Conservation (phyloP, 2,888 invertebrate species). For the Spilarctia lutea region DNA sequence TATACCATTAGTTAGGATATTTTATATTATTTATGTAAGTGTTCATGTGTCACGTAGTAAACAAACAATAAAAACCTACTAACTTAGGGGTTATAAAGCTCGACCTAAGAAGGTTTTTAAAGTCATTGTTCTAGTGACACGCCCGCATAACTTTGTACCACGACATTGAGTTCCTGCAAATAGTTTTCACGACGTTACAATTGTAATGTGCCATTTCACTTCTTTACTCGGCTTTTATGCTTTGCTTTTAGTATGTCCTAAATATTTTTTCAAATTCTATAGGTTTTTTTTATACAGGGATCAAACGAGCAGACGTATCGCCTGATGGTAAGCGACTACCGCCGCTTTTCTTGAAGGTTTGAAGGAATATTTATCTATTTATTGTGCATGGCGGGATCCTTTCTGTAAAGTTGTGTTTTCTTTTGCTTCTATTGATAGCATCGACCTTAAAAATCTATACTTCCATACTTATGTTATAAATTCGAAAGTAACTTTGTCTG, state of each 20-base stretch:
- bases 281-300: no score
- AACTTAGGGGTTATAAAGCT: not conserved
- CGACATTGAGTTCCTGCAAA: not conserved
- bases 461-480: no score
- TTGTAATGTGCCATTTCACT: conserved; percentile 8
- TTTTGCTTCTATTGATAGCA: no score
- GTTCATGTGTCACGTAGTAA: not conserved
- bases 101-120: not conserved
- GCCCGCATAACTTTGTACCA: not conserved
- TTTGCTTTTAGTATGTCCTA: not conserved
- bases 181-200: conserved; percentile 8
- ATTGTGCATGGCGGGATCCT: not conserved
- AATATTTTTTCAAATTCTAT: no score
- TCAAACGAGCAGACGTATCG: no score
- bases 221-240: conserved; percentile 1
- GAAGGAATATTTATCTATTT: no score
- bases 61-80: not conserved
- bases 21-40: not conserved
- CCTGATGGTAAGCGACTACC: no score
- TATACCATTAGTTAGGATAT: no score
- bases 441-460: no score
- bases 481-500: no score
- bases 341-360: no score
- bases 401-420: not conserved
- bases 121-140: conserved; percentile 3